A percentile compares a stretch with the other conserved stretches of the same genome.
phyloP scores from a whole-genome alignment of 2,797 vertebrate species.

The Acanthiza pusilla region DNA sequence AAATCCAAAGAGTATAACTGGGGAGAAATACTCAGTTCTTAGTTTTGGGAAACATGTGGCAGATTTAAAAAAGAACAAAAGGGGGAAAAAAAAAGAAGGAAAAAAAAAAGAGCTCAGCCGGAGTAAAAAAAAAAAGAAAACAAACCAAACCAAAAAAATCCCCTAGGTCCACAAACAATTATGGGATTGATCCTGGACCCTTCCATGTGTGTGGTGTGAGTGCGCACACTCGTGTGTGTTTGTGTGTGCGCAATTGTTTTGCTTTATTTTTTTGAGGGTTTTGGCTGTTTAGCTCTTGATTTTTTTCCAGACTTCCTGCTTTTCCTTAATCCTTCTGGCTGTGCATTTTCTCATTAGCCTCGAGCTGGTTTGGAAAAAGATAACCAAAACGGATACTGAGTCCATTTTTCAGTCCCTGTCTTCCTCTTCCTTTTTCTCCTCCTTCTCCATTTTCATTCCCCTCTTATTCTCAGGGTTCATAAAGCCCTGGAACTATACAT shows the following conservation, averaged over 20 bases:
- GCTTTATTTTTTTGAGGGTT: constrained; percentile 55
- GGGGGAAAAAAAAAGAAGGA: background rate
- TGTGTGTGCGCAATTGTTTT: constrained; percentile 35
- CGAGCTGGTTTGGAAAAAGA: constrained; percentile 56
- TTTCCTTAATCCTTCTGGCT: constrained; percentile 65
- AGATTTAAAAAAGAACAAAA: constrained; percentile 4
- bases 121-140: background rate
- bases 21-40: constrained; percentile 54
- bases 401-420: constrained; percentile 59
- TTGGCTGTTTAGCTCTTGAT: constrained; percentile 56
- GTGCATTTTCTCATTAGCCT: constrained; percentile 63
- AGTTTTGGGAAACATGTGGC: constrained; percentile 43
- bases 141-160: background rate
- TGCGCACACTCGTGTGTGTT: constrained; percentile 1
- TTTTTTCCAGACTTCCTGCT: constrained; percentile 62
- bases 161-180: constrained; percentile 20
- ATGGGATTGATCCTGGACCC: constrained; percentile 47
- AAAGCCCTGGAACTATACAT: constrained; percentile 55
- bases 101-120: background rate
- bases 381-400: constrained; percentile 51
- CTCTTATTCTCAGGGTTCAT: constrained; percentile 58
- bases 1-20: constrained; percentile 57
- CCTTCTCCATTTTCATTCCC: constrained; percentile 54
- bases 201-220: constrained; percentile 21
- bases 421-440: constrained; percentile 57